Conservation (phyloP, 2,797 vertebrate genomes). For the Enteromius anoplus region DNA sequence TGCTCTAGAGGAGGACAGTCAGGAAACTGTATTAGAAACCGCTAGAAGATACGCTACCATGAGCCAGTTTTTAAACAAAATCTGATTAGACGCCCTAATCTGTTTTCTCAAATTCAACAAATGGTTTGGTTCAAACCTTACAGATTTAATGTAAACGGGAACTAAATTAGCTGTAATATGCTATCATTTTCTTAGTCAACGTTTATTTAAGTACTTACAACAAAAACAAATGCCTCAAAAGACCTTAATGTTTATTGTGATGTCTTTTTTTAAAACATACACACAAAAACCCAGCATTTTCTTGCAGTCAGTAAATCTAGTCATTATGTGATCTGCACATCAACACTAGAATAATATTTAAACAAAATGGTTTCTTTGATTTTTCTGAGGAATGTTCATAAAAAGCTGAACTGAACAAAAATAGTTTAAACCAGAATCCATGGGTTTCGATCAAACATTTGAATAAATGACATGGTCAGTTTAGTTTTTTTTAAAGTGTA, state of each 20-base stretch:
- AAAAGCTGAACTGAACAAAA: not conserved
- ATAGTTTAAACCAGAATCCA: not conserved
- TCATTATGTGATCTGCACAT: not conserved
- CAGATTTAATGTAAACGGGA: not conserved
- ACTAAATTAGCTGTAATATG: not conserved
- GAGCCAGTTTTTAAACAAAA: not conserved
- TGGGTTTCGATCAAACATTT: not conserved
- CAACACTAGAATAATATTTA: not conserved
- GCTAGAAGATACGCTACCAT: not conserved
- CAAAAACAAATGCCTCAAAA: not conserved
- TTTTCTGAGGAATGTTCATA: not conserved
- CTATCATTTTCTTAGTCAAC: not conserved
- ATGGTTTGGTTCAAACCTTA: not conserved
- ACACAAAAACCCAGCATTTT: not conserved
- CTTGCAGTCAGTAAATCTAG: not conserved
- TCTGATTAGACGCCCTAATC: not conserved
- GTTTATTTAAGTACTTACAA: not conserved
- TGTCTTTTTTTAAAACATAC: not conserved
- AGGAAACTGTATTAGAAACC: slow-evolving; percentile 32
- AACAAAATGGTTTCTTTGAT: not conserved
- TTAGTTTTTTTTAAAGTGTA: not conserved
- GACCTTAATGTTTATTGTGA: not conserved
- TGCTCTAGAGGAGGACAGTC: slow-evolving; percentile 79
- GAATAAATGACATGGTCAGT: not conserved
- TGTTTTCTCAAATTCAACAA: not conserved